Percentiles rank a stretch among this genome's conserved stretches.
Evolutionary conservation across 2,888 invertebrate genomes (phyloP).

Genomic region (Lepidochrysops patricia): DNA sequence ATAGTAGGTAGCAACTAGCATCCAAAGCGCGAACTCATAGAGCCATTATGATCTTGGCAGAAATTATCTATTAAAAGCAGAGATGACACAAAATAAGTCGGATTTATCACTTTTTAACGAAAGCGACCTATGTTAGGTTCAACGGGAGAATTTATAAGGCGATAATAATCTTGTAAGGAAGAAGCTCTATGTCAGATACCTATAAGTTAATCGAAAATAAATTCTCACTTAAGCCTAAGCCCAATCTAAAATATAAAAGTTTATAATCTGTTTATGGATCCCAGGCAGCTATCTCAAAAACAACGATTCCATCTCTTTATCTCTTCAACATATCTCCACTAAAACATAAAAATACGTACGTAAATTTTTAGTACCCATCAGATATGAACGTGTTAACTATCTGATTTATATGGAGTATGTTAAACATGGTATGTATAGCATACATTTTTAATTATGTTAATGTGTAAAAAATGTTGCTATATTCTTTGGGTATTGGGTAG

Average conservation of each 20-base stretch:
- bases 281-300: neutral
- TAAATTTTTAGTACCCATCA: neutral
- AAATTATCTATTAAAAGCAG: too few relatives aligned
- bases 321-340: neutral
- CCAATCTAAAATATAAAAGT: neutral
- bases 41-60: too few relatives aligned
- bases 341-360: constrained; percentile 5
- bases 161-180: too few relatives aligned
- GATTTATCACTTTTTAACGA: too few relatives aligned
- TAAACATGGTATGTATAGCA: neutral
- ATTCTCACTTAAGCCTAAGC: neutral
- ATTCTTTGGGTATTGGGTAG: too few relatives aligned
- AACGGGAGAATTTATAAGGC: too few relatives aligned
- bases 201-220: neutral
- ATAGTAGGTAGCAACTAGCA: too few relatives aligned
- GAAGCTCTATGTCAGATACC: neutral
- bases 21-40: too few relatives aligned
- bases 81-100: too few relatives aligned
- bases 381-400: neutral
- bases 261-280: neutral
- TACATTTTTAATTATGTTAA: neutral
- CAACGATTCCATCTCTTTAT: neutral
- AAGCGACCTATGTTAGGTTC: too few relatives aligned
- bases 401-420: neutral
- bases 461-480: neutral